Conservation (phyloP, 1,140 invertebrate genomes). For the Pseudomyrmex gracilis region DNA sequence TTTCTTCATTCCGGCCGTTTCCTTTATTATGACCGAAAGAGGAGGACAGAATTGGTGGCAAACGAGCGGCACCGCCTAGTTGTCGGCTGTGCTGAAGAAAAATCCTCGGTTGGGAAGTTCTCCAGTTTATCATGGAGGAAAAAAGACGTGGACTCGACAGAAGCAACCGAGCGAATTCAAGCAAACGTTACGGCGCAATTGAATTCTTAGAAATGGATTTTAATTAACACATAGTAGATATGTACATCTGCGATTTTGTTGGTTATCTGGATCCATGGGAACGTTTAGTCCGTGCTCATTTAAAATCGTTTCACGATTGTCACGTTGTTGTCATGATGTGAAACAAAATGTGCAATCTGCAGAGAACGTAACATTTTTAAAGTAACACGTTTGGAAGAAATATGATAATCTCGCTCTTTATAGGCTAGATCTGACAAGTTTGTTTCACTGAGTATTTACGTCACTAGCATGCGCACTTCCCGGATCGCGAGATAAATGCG, state of each 20-base stretch:
- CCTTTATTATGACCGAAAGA: conserved; percentile 39
- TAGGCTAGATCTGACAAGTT: background rate
- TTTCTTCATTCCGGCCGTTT: conserved; percentile 48
- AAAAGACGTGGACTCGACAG: conserved; percentile 10
- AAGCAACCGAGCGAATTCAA: conserved; percentile 17
- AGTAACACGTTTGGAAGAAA: background rate
- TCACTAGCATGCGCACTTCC: conserved; percentile 26
- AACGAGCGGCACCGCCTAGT: conserved; percentile 32
- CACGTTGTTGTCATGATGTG: too few relatives aligned
- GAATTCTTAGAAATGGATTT: background rate
- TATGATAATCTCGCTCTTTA: background rate
- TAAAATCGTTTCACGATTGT: too few relatives aligned
- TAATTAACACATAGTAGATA: too few relatives aligned
- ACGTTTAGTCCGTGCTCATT: too few relatives aligned
- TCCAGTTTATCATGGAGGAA: conserved; percentile 38
- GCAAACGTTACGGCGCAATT: background rate
- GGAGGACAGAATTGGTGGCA: conserved; percentile 17
- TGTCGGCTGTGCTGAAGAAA: conserved; percentile 15
- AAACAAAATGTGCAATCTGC: too few relatives aligned
- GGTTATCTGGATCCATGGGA: too few relatives aligned
- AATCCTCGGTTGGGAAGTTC: conserved; percentile 31
- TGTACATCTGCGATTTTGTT: background rate
- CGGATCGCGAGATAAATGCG: conserved; percentile 61
- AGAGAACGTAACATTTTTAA: too few relatives aligned
- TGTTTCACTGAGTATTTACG: background rate